These are phyloP conservation scores for Montipora efflorescens DNA, from an alignment of 64 coral and sea anemone species.

Conservation along the genomic window DNA sequence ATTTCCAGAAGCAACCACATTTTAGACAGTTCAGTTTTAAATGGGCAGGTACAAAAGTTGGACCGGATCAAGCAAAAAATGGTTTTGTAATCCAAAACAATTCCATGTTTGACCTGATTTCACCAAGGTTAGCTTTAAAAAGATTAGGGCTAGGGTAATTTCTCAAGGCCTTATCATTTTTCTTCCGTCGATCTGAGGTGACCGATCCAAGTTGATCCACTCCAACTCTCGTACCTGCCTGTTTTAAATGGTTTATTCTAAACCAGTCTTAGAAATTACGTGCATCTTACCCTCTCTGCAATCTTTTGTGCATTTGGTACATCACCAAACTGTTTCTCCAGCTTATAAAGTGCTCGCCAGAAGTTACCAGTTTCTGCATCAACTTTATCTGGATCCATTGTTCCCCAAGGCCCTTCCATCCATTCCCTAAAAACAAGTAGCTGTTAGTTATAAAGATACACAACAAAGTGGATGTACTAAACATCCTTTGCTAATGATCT, in stretches of 20 bases:
- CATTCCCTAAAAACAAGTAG: slow-evolving; percentile 72
- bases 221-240: no score
- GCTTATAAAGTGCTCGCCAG: slow-evolving; percentile 96
- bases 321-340: slow-evolving; percentile 95
- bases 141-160: no score
- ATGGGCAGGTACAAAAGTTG: background rate
- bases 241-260: no score
- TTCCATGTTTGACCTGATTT: no score
- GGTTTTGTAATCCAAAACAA: no score
- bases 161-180: no score
- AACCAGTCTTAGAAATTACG: background rate
- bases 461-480: background rate
- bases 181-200: no score
- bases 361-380: slow-evolving; percentile 97
- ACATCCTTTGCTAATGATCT: no score
- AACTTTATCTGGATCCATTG: slow-evolving; percentile 94
- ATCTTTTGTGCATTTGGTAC: slow-evolving; percentile 86
- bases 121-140: no score
- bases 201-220: no score
- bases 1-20: background rate
- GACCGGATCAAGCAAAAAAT: no score
- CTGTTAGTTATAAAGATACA: no score
- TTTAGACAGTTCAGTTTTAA: background rate
- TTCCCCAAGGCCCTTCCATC: slow-evolving; percentile 99
- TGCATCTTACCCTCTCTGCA: slow-evolving; percentile 75